These are phyloP conservation scores for Phenganax marumi DNA, from an alignment of 92 coral and sea anemone species.

Conservation along the genomic window DNA sequence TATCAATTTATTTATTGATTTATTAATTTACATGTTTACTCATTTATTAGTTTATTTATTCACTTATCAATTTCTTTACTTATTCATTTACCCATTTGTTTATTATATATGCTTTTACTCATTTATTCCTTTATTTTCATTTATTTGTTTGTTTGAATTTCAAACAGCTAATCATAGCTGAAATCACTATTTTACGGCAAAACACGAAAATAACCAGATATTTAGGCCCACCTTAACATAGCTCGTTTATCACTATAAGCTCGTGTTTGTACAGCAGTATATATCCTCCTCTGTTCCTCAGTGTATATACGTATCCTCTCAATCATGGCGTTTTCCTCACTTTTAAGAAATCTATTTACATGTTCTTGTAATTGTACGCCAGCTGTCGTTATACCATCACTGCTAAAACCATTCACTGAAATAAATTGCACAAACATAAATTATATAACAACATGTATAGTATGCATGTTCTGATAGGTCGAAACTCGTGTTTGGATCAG, in stretches of 20 bases:
- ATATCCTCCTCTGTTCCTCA: constrained; percentile 65
- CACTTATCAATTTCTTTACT: no score
- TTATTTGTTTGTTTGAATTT: not conserved
- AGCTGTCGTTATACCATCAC: constrained; percentile 67
- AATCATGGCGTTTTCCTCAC: constrained; percentile 81
- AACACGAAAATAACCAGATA: not conserved
- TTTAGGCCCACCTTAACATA: constrained; percentile 63
- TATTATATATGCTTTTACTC: no score
- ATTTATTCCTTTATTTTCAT: no score
- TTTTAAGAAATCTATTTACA: constrained; percentile 70
- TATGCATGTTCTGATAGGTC: not conserved
- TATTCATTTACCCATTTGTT: no score
- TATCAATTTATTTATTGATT: no score
- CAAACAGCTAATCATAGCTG: no score
- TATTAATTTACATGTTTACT: no score
- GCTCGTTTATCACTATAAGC: constrained; percentile 76
- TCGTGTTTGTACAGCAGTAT: constrained; percentile 64
- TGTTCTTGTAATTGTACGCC: constrained; percentile 74
- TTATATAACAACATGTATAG: no score
- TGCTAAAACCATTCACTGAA: constrained; percentile 50
- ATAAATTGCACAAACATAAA: not conserved
- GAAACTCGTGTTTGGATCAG: no score
- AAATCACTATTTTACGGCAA: no score
- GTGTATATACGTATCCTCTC: constrained; percentile 73
- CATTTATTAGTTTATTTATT: no score